Conservation (phyloP, 1,140 invertebrate genomes). For the Cydia splendana region DNA sequence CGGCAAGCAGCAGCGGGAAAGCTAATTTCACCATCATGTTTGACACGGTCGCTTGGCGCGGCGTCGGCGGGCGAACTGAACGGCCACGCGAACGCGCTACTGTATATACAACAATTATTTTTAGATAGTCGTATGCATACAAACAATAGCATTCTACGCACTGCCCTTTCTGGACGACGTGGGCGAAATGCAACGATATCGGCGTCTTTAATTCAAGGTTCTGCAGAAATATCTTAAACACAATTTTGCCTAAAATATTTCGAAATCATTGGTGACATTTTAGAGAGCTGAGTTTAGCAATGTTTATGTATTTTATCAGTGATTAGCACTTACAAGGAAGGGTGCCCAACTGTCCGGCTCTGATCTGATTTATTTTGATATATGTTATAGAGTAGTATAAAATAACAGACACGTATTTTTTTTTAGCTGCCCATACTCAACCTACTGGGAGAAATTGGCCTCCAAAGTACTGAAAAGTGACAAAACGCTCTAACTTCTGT, state of each 20-base stretch:
- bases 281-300: not conserved
- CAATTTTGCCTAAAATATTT: not conserved
- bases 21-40: slow-evolving; percentile 65
- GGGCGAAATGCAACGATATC: not conserved
- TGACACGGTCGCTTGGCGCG: slow-evolving; percentile 46
- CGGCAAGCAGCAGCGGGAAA: slow-evolving; percentile 47
- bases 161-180: slow-evolving; percentile 12
- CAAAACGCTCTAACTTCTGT: no score
- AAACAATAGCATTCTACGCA: slow-evolving; percentile 32
- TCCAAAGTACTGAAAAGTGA: no score
- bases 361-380: no score
- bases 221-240: not conserved
- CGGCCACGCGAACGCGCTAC: not conserved
- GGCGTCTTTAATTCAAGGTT: not conserved
- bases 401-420: no score
- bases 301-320: no score
- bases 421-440: no score
- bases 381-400: no score
- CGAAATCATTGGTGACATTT: not conserved
- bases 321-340: no score
- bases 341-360: no score
- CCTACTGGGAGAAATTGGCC: no score
- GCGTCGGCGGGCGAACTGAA: slow-evolving; percentile 51
- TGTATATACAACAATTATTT: slow-evolving; percentile 35
- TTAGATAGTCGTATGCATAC: slow-evolving; percentile 33